A percentile compares a stretch with the other conserved stretches of the same genome.
Conservation (phyloP, 2,888 invertebrate genomes). For the Ischnus inquisitorius region DNA sequence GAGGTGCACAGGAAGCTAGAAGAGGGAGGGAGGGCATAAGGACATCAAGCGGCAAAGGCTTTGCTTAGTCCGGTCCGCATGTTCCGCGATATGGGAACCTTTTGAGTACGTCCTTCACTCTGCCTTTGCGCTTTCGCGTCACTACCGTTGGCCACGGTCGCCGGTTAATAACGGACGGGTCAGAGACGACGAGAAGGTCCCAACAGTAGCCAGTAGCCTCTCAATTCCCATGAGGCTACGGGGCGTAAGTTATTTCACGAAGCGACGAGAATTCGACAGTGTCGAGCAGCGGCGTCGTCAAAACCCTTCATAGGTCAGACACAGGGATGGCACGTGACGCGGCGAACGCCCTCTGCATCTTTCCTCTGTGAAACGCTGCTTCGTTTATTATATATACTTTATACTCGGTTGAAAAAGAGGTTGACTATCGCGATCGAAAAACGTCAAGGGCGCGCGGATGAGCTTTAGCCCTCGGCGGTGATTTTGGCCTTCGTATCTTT, state of each 20-base stretch:
- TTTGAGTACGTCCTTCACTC: slow-evolving; percentile 48
- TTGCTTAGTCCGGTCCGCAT: slow-evolving; percentile 24
- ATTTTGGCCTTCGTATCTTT: slow-evolving; percentile 11
- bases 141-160: slow-evolving; percentile 31
- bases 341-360: background rate
- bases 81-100: slow-evolving; percentile 42
- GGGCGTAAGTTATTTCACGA: slow-evolving; percentile 24
- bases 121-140: slow-evolving; percentile 10
- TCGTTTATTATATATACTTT: background rate
- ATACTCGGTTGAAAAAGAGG: background rate
- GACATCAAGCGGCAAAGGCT: slow-evolving; percentile 58
- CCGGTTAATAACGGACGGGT: background rate
- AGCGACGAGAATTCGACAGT: slow-evolving; percentile 1
- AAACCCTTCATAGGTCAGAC: background rate
- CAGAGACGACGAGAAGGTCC: slow-evolving; percentile 12
- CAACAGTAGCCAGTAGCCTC: slow-evolving; percentile 8
- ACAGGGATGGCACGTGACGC: background rate
- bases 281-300: background rate
- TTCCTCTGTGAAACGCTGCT: slow-evolving; percentile 1
- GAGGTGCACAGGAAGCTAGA: slow-evolving; percentile 10
- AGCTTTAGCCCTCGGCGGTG: background rate
- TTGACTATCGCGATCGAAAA: background rate
- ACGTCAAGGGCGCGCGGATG: background rate
- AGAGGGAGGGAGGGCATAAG: slow-evolving; percentile 28
- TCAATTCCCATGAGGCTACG: background rate